phyloP scores from a whole-genome alignment of 1,140 invertebrate genomes.

The Luehdorfia chinensis region DNA sequence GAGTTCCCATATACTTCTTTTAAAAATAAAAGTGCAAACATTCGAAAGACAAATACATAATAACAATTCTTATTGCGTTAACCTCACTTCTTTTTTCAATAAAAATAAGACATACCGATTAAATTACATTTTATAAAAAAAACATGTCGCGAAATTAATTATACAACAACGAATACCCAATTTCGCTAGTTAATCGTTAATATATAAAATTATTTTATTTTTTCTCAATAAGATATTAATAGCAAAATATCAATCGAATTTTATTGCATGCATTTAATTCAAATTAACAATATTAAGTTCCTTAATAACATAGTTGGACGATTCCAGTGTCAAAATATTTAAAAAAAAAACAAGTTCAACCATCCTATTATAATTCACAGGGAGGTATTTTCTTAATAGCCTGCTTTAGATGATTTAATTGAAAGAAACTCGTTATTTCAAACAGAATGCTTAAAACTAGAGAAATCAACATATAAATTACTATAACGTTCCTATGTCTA shows the following conservation, averaged over 20 bases:
- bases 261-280: slow-evolving; percentile 68
- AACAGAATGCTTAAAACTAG: slow-evolving; percentile 63
- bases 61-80: slow-evolving; percentile 43
- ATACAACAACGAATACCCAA: slow-evolving; percentile 55
- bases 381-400: slow-evolving; percentile 30
- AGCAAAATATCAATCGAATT: slow-evolving; percentile 69
- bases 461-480: slow-evolving; percentile 76
- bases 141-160: slow-evolving; percentile 49
- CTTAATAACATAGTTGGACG: slow-evolving; percentile 60
- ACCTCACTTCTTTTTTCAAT: slow-evolving; percentile 34
- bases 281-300: slow-evolving; percentile 59
- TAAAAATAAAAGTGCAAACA: slow-evolving; percentile 18
- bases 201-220: slow-evolving; percentile 50
- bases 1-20: slow-evolving; percentile 18
- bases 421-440: slow-evolving; percentile 30
- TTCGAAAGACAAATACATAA: slow-evolving; percentile 32
- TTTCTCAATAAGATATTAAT: slow-evolving; percentile 52
- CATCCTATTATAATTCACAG: slow-evolving; percentile 39
- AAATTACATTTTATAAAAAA: slow-evolving; percentile 48
- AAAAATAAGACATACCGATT: slow-evolving; percentile 45
- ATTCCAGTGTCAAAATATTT: slow-evolving; percentile 38
- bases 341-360: slow-evolving; percentile 31
- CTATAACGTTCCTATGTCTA: slow-evolving; percentile 66
- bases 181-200: slow-evolving; percentile 43
- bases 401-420: slow-evolving; percentile 9